A percentile compares a stretch with the other conserved stretches of the same genome.
phyloP scores from a whole-genome alignment of 2,113 vertebrate species.

The Chiloscyllium plagiosum region DNA sequence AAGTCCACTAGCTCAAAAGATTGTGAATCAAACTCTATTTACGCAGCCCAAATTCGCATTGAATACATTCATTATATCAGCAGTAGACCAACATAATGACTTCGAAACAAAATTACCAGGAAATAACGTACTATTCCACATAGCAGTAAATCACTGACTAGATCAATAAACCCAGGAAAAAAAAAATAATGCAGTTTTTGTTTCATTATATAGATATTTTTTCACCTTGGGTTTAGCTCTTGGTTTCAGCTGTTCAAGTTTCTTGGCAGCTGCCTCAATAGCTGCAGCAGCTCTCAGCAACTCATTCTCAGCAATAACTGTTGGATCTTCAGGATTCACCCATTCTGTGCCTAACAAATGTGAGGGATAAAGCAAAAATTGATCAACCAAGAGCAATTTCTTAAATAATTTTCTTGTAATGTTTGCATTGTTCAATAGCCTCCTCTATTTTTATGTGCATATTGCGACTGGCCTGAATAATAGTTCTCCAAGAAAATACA shows the following conservation, averaged over 20 bases:
- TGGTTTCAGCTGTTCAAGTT: slow-evolving; percentile 93
- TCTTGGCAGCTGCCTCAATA: slow-evolving; percentile 97
- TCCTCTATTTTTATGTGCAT: background rate
- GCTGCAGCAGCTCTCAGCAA: slow-evolving; percentile 87
- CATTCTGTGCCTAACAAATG: slow-evolving; percentile 70
- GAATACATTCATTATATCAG: background rate
- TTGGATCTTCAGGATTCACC: slow-evolving; percentile 95
- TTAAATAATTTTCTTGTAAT: background rate
- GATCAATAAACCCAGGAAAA: background rate
- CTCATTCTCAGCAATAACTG: slow-evolving; percentile 92
- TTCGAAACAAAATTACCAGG: background rate
- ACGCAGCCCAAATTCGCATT: background rate
- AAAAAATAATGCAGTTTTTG: background rate
- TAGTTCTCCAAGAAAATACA: background rate
- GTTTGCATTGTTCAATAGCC: background rate
- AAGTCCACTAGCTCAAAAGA: background rate
- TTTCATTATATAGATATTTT: background rate
- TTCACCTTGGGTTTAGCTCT: slow-evolving; percentile 92
- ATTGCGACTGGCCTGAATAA: background rate
- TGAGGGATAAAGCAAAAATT: background rate
- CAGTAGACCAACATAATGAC: background rate
- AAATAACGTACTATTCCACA: background rate
- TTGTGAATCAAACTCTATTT: background rate
- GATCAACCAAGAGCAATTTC: background rate
- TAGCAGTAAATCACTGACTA: background rate